Evolutionary conservation across 1,140 invertebrate genomes (phyloP).

Genomic region (Drosophila equinoxialis): DNA sequence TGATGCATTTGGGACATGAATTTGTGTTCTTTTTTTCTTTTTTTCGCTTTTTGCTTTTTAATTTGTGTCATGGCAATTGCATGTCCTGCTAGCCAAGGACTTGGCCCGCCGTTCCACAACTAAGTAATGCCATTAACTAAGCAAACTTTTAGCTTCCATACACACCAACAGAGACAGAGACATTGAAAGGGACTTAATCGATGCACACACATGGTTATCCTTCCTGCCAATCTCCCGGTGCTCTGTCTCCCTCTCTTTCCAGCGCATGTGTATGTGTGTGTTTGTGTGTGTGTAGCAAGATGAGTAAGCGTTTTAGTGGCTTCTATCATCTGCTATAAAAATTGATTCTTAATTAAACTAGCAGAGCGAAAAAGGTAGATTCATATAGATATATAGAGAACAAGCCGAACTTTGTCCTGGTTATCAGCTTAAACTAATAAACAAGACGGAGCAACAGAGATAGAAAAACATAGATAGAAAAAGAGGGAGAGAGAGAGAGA

Average conservation of each 20-base stretch:
- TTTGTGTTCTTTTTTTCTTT: slow-evolving; percentile 1
- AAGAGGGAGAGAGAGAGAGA: neutral
- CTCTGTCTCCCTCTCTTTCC: too few relatives aligned
- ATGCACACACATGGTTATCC: slow-evolving; percentile 48
- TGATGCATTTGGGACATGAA: neutral
- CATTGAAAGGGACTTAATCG: slow-evolving; percentile 65
- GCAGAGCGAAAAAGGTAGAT: slow-evolving; percentile 34
- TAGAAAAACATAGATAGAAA: neutral
- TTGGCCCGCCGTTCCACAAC: slow-evolving; percentile 31
- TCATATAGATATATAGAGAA: slow-evolving; percentile 12
- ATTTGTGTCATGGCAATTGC: slow-evolving; percentile 42
- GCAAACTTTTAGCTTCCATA: slow-evolving; percentile 63
- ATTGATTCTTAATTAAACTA: slow-evolving; percentile 77
- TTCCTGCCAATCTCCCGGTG: slow-evolving; percentile 7
- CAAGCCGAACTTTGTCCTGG: slow-evolving; percentile 2
- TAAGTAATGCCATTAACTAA: slow-evolving; percentile 64
- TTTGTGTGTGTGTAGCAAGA: neutral
- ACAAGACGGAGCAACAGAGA: slow-evolving; percentile 2
- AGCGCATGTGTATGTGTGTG: neutral
- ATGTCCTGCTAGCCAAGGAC: slow-evolving; percentile 23
- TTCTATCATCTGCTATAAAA: slow-evolving; percentile 72
- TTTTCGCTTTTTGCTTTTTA: slow-evolving; percentile 53
- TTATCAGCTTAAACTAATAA: slow-evolving; percentile 41
- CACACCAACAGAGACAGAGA: slow-evolving; percentile 24
- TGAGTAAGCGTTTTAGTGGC: slow-evolving; percentile 66